Conservation (phyloP, 2,888 invertebrate genomes). For the Sarcophaga subvicina region DNA sequence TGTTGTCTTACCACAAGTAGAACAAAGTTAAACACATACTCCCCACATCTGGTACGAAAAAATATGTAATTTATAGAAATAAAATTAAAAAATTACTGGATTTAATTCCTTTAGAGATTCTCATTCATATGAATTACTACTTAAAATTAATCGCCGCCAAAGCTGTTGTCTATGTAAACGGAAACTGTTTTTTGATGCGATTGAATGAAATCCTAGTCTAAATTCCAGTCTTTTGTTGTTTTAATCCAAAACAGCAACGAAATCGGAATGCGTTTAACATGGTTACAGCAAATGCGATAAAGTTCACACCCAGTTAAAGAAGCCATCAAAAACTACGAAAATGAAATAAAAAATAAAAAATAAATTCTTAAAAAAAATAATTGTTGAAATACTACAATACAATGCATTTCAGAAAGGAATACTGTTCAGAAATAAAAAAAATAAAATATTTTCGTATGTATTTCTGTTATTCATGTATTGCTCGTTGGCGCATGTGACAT, state of each 20-base stretch:
- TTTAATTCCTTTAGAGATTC: no score
- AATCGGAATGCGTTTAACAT: conserved; percentile 41
- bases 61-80: no score
- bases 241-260: background rate
- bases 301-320: conserved; percentile 66
- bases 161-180: no score
- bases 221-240: conserved; percentile 9
- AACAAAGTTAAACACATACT: no score
- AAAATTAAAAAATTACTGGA: no score
- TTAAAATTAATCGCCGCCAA: no score
- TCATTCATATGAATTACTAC: no score
- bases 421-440: background rate
- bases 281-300: conserved; percentile 48
- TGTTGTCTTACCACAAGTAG: no score
- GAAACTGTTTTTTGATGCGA: no score
- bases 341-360: background rate
- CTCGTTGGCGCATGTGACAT: conserved; percentile 38
- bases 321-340: conserved; percentile 54
- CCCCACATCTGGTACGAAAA: no score
- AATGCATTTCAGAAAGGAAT: background rate
- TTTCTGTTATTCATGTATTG: conserved; percentile 24
- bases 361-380: background rate
- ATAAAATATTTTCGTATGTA: no score
- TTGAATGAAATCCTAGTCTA: background rate
- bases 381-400: no score